Evolutionary conservation across 2,113 vertebrate genomes (phyloP), one percentile per base, ranked within the genome.

Genomic region (Cyprinodon tularosa): DNA sequence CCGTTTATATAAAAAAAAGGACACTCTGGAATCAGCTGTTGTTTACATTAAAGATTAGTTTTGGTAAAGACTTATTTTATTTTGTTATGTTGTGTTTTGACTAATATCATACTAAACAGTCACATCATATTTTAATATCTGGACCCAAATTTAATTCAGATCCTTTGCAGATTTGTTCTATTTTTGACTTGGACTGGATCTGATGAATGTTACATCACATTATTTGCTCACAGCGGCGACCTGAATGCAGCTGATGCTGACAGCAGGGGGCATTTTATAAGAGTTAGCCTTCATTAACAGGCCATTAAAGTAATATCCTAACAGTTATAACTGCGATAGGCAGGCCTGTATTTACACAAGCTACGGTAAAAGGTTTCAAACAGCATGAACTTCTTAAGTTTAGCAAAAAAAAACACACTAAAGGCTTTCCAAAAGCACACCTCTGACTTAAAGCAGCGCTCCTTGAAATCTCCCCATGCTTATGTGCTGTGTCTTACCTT

Each of bases 351-450:
- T 61, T 63, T 40, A 68, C 42, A 50, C 7, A 37, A 50, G n/a
- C 2, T 5, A 57, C 45, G 61, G 8, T 22, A 66, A 47, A 42
- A 62, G 17, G 3, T 53, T 44, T 17, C 13, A 37, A 11, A 36
- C 42, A 15, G 3, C 22, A 36, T 68, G 20, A 38, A 6, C 38
- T 12, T 20, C 48, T 8, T 17, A 39, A 36, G 42, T 66, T 73
- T 8, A 42, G 42, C 1, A 13, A 76, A 62, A 66, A 66, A 36
- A 45, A 69, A 53, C 1, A 29, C 0, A 15, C 57, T 66, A 53
- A 29, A 22, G 71, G 95, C 94, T 93, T 94, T 95, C 93, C 95
- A 92, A 89, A 93, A 90, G 94, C 95, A 94, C 95, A 93, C 95
- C 93, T 94, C 94, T 94, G 94, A 94, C 95, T 96, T 93, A 48